Percentiles rank a stretch among this genome's conserved stretches.
Conservation (phyloP, 1,140 invertebrate genomes). For the Drosophila repleta region DNA sequence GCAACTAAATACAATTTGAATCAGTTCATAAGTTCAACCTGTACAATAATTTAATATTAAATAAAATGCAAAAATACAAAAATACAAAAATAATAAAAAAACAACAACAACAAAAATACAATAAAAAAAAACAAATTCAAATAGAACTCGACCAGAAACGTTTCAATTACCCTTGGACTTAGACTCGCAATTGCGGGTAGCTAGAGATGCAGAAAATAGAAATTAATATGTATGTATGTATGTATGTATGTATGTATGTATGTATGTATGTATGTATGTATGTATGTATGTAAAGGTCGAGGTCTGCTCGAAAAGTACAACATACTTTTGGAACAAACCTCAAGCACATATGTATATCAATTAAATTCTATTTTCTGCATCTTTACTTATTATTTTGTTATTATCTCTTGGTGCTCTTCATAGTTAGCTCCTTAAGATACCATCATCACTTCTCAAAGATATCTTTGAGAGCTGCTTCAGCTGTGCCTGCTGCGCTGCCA, state of each 20-base stretch:
- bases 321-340: no score
- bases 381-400: no score
- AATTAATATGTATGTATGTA: conserved; percentile 3
- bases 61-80: conserved; percentile 67
- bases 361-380: no score
- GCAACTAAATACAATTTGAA: conserved; percentile 80
- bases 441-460: no score
- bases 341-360: no score
- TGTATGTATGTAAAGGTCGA: neutral
- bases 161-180: conserved; percentile 28
- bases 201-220: neutral
- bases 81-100: conserved; percentile 48
- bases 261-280: neutral
- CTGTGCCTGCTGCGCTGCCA: no score
- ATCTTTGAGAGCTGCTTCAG: no score
- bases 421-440: no score
- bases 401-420: no score
- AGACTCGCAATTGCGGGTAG: neutral
- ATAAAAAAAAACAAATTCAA: neutral
- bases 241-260: neutral
- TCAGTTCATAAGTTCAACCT: conserved; percentile 83
- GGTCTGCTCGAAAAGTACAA: no score
- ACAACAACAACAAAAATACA: neutral
- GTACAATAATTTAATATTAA: conserved; percentile 83
- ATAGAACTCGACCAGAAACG: neutral